A percentile compares a stretch with the other conserved stretches of the same genome.
phyloP scores from a whole-genome alignment of 2,888 invertebrate genomes.

The Acrobasis consociella region DNA sequence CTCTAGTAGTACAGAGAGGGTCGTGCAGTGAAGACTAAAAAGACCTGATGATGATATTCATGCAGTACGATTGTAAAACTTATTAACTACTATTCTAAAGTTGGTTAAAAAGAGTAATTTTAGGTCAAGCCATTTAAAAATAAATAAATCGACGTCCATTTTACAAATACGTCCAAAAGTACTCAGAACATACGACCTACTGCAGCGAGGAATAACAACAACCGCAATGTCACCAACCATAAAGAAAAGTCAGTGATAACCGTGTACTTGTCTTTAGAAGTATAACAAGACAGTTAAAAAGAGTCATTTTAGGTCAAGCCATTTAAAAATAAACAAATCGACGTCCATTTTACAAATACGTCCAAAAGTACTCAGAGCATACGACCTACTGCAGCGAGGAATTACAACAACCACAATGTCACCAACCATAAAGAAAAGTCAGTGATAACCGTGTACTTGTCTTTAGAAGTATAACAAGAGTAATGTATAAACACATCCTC shows the following conservation, averaged over 20 bases:
- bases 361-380: background rate
- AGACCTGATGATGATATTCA: no score
- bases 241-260: slow-evolving; percentile 17
- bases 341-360: background rate
- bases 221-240: slow-evolving; percentile 10
- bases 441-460: slow-evolving; percentile 27
- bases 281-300: no score
- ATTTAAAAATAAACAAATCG: no score
- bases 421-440: slow-evolving; percentile 21
- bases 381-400: background rate
- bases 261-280: slow-evolving; percentile 21
- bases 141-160: background rate
- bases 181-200: background rate
- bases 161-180: background rate
- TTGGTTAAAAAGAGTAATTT: no score
- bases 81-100: no score
- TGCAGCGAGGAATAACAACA: slow-evolving; percentile 8
- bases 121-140: no score
- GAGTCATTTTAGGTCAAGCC: no score
- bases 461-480: slow-evolving; percentile 39
- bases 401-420: slow-evolving; percentile 11
- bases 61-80: no score
- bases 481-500: slow-evolving; percentile 56
- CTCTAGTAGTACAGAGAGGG: no score
- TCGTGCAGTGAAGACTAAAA: no score